These are phyloP conservation scores for pig (Sus scrofa) DNA, from an alignment of 2,113 vertebrate genomes.

Conservation along the genomic window DNA sequence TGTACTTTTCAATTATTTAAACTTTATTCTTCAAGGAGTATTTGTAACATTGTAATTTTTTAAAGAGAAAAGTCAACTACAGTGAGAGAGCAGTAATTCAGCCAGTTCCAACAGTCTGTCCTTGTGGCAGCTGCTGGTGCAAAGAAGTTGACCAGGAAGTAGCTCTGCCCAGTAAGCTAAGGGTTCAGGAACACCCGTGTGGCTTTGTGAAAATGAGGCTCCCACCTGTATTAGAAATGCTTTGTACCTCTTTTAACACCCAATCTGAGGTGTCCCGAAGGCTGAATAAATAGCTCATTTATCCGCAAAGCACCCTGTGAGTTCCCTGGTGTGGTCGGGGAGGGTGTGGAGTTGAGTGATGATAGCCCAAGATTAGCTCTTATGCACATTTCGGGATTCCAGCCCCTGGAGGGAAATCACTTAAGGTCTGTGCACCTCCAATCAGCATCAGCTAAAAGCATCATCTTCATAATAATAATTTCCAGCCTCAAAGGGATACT, in stretches of 20 bases:
- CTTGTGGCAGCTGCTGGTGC: background rate
- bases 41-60: background rate
- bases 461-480: conserved; percentile 38
- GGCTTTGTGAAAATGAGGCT: conserved; percentile 22
- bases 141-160: background rate
- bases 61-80: background rate
- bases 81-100: background rate
- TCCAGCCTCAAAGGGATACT: conserved; percentile 53
- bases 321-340: conserved; percentile 57
- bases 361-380: conserved; percentile 57
- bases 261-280: conserved; percentile 59
- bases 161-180: background rate
- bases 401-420: conserved; percentile 9
- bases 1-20: conserved; percentile 12
- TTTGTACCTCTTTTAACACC: conserved; percentile 73
- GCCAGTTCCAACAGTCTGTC: background rate
- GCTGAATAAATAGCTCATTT: conserved; percentile 51
- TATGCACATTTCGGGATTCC: background rate
- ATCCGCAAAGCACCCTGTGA: conserved; percentile 67
- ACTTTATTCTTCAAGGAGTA: conserved; percentile 25
- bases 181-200: background rate
- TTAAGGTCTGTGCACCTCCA: background rate
- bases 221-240: conserved; percentile 37
- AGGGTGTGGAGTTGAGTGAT: conserved; percentile 68
- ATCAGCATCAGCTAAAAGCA: conserved; percentile 24